Evolutionary conservation across 35 echinoderm and acorn worm genomes (phyloP).

Genomic region (Strongylocentrotus purpuratus): DNA sequence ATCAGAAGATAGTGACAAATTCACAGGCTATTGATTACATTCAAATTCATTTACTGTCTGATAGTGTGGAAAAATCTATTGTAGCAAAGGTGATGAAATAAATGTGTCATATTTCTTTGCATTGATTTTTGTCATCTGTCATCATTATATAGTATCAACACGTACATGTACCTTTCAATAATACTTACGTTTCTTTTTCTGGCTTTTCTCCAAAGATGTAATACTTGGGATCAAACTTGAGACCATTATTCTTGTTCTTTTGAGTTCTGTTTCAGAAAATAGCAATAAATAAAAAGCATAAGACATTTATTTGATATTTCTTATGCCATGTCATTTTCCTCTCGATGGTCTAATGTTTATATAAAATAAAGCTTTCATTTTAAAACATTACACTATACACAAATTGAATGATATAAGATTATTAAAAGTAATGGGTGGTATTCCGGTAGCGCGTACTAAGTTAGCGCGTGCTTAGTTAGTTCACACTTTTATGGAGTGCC

Average conservation of each 20-base stretch:
- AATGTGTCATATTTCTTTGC: not conserved
- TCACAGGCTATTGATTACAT: not conserved
- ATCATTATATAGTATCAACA: not conserved
- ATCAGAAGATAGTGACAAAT: no score
- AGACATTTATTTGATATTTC: no score
- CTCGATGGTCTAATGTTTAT: no score
- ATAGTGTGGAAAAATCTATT: not conserved
- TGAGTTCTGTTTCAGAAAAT: slow-evolving; percentile 51
- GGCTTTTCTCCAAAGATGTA: slow-evolving; percentile 97
- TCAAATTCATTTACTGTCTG: not conserved
- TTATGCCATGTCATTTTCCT: no score
- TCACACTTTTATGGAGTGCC: no score
- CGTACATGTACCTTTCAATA: no score
- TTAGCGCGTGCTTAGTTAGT: no score
- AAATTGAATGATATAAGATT: no score
- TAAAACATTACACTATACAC: no score
- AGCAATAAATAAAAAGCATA: not conserved
- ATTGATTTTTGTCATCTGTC: not conserved
- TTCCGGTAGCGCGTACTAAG: no score
- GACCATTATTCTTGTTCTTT: slow-evolving; percentile 68
- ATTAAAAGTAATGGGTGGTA: no score
- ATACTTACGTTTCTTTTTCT: slow-evolving; percentile 90
- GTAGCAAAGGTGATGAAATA: not conserved
- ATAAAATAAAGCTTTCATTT: no score
- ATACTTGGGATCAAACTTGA: slow-evolving; percentile 97